These are phyloP conservation scores for Sander lucioperca DNA, from an alignment of 2,113 vertebrate genomes.

Conservation along the genomic window DNA sequence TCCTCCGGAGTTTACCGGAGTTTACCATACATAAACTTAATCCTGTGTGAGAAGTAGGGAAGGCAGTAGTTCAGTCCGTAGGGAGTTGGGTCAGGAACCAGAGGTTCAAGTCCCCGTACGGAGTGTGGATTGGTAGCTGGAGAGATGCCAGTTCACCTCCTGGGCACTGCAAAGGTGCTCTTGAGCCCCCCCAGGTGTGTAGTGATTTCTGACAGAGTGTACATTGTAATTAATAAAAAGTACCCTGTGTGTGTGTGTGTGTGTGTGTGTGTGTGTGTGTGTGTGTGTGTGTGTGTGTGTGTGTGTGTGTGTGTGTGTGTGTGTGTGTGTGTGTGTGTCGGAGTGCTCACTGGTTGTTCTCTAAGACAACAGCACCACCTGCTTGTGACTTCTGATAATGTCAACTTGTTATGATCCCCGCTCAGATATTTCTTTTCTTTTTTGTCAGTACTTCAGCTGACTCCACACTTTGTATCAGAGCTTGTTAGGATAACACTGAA, in stretches of 20 bases:
- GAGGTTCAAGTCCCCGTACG: too few species aligned
- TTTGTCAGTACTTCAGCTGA: conserved; percentile 38
- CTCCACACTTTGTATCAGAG: conserved; percentile 48
- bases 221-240: too few species aligned
- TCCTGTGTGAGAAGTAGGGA: background rate
- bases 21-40: conserved; percentile 21
- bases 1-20: background rate
- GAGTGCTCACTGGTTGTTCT: background rate
- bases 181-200: too few species aligned
- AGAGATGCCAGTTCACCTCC: too few species aligned
- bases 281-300: conserved; percentile 1
- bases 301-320: background rate
- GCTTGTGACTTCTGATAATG: conserved; percentile 30
- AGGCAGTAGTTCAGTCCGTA: too few species aligned
- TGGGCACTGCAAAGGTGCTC: too few species aligned
- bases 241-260: too few species aligned
- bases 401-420: background rate
- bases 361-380: conserved; percentile 58
- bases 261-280: too few species aligned
- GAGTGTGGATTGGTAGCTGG: too few species aligned
- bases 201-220: too few species aligned
- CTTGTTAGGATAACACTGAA: conserved; percentile 41
- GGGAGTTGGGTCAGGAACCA: too few species aligned
- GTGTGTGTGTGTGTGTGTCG: background rate
- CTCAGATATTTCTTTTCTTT: conserved; percentile 10